Percentiles rank a stretch among this genome's conserved stretches.
Conservation (phyloP, 2,888 invertebrate genomes). For the Labia minor region DNA sequence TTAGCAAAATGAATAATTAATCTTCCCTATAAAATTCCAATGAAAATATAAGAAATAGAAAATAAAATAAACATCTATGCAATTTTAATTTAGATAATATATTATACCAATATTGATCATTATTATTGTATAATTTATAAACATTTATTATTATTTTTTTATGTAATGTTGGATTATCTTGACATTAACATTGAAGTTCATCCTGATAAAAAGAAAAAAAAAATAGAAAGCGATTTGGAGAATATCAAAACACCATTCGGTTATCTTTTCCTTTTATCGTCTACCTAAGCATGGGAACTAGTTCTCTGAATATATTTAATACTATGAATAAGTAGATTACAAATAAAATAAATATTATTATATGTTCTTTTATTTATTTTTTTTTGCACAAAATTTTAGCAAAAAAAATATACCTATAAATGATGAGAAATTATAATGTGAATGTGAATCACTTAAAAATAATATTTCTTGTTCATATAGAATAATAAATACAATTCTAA, state of each 20-base stretch:
- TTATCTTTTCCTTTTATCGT: not conserved
- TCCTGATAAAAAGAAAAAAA: not conserved
- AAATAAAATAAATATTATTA: not conserved
- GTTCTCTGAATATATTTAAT: not conserved
- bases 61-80: no score
- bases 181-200: not conserved
- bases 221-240: not conserved
- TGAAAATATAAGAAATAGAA: no score
- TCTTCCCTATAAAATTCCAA: no score
- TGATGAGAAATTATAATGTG: not conserved
- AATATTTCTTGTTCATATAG: not conserved
- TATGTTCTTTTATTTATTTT: not conserved
- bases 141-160: no score
- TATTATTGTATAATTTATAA: no score
- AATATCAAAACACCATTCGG: not conserved
- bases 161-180: not conserved
- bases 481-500: not conserved
- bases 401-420: not conserved
- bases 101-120: no score
- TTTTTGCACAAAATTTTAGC: not conserved
- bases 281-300: not conserved
- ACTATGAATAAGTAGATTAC: not conserved
- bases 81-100: no score
- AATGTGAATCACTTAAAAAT: not conserved
- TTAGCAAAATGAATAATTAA: no score